Evolutionary conservation across 2,113 vertebrate genomes (phyloP).

Genomic region (Thunnus maccoyii): DNA sequence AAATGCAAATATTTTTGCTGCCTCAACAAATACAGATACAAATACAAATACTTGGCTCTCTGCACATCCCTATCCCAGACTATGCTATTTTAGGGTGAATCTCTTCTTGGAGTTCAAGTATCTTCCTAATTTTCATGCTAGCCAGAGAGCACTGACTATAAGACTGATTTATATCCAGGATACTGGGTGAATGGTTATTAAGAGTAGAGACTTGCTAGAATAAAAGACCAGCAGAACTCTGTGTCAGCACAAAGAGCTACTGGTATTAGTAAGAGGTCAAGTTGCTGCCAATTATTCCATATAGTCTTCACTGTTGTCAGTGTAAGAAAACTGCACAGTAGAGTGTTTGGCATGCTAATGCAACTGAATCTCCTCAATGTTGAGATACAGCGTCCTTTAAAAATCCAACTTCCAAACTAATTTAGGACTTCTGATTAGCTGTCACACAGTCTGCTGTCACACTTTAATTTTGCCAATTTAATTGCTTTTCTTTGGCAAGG

Average conservation of each 20-base stretch:
- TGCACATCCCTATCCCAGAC: background rate
- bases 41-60: too few relatives aligned
- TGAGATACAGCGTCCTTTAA: constrained; percentile 9
- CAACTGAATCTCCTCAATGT: constrained; percentile 16
- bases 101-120: background rate
- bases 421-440: constrained; percentile 29
- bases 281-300: constrained; percentile 6
- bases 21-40: too few relatives aligned
- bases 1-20: too few relatives aligned
- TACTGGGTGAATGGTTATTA: background rate
- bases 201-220: background rate
- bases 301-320: constrained; percentile 7
- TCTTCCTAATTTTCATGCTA: background rate
- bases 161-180: background rate
- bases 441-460: constrained; percentile 5
- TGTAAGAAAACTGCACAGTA: constrained; percentile 1
- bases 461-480: constrained; percentile 48
- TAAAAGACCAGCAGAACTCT: background rate
- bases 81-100: background rate
- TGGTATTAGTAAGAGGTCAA: background rate
- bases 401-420: constrained; percentile 17
- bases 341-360: constrained; percentile 27
- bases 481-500: constrained; percentile 52
- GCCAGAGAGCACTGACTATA: background rate
- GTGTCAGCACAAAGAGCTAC: background rate